Conservation (phyloP, 2,113 vertebrate species). For the Cinclus mexicanus region DNA sequence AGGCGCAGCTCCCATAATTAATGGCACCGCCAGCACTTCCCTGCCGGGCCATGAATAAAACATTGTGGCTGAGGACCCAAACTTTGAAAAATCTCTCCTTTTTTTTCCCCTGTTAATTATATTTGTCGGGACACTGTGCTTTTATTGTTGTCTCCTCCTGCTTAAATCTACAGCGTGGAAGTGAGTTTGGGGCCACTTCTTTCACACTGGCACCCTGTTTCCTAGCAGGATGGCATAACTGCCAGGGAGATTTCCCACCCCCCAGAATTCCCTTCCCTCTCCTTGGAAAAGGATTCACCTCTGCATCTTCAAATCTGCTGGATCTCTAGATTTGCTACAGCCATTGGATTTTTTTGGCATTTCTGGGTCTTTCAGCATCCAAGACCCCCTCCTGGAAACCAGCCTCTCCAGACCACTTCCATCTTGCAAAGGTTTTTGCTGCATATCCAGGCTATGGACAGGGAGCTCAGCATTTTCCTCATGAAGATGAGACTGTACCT, state of each 20-base stretch:
- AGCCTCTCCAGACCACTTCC: background rate
- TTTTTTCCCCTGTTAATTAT: constrained; percentile 14
- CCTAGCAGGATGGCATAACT: background rate
- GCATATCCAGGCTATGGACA: background rate
- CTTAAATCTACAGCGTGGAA: background rate
- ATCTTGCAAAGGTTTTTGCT: background rate
- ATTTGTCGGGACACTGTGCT: constrained; percentile 14
- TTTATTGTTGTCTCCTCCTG: constrained; percentile 14
- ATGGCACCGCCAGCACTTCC: constrained; percentile 36
- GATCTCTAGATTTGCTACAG: background rate
- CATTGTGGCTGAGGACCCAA: constrained; percentile 10
- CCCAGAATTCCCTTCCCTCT: background rate
- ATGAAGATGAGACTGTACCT: background rate
- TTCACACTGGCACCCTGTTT: background rate
- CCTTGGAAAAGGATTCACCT: background rate
- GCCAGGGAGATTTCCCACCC: background rate
- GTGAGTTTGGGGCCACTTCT: background rate
- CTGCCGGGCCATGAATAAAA: constrained; percentile 66
- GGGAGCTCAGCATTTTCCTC: background rate
- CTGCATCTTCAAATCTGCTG: background rate
- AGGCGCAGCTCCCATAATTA: constrained; percentile 43
- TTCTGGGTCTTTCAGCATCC: background rate
- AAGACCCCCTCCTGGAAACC: background rate
- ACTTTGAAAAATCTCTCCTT: constrained; percentile 47
- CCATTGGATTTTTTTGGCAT: background rate